phyloP scores from a whole-genome alignment of 1,140 invertebrate genomes.

The Megathymus violae region DNA sequence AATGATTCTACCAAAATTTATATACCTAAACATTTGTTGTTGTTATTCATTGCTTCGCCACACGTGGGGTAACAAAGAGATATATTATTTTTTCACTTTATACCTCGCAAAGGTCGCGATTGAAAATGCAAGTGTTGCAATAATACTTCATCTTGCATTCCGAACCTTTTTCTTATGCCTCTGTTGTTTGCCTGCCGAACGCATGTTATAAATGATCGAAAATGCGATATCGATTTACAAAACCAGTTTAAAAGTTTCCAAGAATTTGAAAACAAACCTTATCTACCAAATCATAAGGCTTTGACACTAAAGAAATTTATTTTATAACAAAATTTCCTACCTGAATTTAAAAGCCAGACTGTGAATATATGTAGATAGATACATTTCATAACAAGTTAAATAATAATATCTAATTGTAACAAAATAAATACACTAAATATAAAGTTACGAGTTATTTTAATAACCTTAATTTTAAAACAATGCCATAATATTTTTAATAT shows the following conservation, averaged over 20 bases:
- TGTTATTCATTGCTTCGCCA: background rate
- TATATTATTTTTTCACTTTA: slow-evolving; percentile 11
- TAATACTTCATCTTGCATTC: slow-evolving; percentile 77
- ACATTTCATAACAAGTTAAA: slow-evolving; percentile 24
- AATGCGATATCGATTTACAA: slow-evolving; percentile 73
- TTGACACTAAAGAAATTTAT: background rate
- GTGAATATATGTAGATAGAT: slow-evolving; percentile 44
- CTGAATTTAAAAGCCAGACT: slow-evolving; percentile 60
- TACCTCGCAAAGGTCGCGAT: slow-evolving; percentile 32
- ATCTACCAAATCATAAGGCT: slow-evolving; percentile 21
- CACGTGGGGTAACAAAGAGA: slow-evolving; percentile 19
- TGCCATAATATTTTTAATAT: no score
- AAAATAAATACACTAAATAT: no score
- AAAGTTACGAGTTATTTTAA: no score
- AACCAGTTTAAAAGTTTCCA: slow-evolving; percentile 36
- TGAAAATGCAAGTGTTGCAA: slow-evolving; percentile 82
- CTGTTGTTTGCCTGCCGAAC: slow-evolving; percentile 74
- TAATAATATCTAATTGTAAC: background rate
- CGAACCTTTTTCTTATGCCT: slow-evolving; percentile 60
- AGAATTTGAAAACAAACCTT: slow-evolving; percentile 40
- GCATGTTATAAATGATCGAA: slow-evolving; percentile 81
- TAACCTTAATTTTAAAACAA: no score
- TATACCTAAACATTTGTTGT: background rate
- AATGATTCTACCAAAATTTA: no score
- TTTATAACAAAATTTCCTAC: slow-evolving; percentile 46